Conservation (phyloP, 1,140 invertebrate species). For the Monochamus saltuarius region DNA sequence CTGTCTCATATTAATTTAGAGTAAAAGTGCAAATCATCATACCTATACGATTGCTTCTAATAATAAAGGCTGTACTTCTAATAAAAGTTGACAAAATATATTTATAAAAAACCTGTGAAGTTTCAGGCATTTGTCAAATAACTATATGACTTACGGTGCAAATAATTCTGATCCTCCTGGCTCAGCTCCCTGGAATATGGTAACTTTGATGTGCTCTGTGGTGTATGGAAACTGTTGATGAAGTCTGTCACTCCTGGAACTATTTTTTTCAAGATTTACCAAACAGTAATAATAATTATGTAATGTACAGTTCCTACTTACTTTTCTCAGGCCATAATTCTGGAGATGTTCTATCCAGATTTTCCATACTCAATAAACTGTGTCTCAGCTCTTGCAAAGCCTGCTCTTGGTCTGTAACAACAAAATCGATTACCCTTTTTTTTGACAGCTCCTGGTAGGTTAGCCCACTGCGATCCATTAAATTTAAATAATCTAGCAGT, state of each 20-base stretch:
- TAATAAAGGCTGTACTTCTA: no score
- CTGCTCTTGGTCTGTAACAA: slow-evolving; percentile 42
- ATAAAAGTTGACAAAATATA: no score
- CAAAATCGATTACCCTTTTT: slow-evolving; percentile 38
- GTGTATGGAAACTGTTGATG: slow-evolving; percentile 56
- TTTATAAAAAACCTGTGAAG: no score
- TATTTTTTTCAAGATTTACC: slow-evolving; percentile 26
- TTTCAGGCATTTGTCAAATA: no score
- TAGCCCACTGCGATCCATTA: slow-evolving; percentile 6
- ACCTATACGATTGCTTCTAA: no score
- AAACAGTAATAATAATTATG: slow-evolving; percentile 20
- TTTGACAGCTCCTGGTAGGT: slow-evolving; percentile 28
- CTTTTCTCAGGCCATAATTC: slow-evolving; percentile 93
- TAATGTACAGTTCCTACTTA: slow-evolving; percentile 56
- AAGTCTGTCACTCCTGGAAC: slow-evolving; percentile 77
- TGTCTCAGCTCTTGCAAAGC: slow-evolving; percentile 61
- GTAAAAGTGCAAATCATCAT: no score
- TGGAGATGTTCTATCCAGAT: slow-evolving; percentile 85
- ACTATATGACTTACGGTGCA: slow-evolving; percentile 65
- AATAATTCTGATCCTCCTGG: slow-evolving; percentile 67
- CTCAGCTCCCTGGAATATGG: slow-evolving; percentile 61
- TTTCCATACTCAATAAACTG: slow-evolving; percentile 80
- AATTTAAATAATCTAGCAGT: neutral
- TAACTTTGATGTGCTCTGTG: slow-evolving; percentile 55
- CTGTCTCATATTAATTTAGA: no score